Base-by-base conservation (phyloP, 2,888 invertebrate species). In the Apotomis capreana region DNA sequence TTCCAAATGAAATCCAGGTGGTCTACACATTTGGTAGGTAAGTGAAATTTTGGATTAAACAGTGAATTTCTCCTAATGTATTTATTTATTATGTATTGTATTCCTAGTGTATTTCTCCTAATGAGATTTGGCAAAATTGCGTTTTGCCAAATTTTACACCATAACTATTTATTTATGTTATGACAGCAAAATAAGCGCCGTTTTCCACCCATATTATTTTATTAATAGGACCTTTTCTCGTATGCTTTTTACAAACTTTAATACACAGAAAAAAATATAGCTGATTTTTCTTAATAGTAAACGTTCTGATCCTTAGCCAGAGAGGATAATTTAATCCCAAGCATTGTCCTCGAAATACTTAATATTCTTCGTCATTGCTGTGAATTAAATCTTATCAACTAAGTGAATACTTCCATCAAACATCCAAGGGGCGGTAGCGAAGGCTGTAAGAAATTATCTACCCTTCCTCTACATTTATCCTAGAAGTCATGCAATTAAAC, bases 381-480 rank as follows among this genome's bases (percentile, higher is more conserved):
- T 55, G 64, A 64, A 64, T 64, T 64, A 65, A 70, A 70, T 65
- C 65, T 70, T 70, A 70, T 70, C 70, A 65, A 70, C 65, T 52
- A 64, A 59, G 59, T 64, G 67, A 62, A 70, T 59, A 60, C 62
- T 71, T 63, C 64, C 55, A 55, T 64, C 54, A 65, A 70, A 55
- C 65, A 65, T 44, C 44, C 52, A n/a, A 70, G 59, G 70, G 70
- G 65, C 8, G 83, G 81, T 79, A 82, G 81, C 78, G 77, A 88
- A 89, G 89, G 86, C 88, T 84, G 87, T 87, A 87, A 87, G 88
- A 88, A 88, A 90, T 90, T 89, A 89, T 89, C 89, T 87, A 55
- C 79, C 77, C 80, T 82, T 79, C 79, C 82, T 81, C 80, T 49
- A 65, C 65, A 65, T 76, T 83, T 79, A 83, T 80, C 84, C 85